These are phyloP conservation scores for Embidobia sp. DNA, from an alignment of 2,888 invertebrate genomes.

Conservation along the genomic window DNA sequence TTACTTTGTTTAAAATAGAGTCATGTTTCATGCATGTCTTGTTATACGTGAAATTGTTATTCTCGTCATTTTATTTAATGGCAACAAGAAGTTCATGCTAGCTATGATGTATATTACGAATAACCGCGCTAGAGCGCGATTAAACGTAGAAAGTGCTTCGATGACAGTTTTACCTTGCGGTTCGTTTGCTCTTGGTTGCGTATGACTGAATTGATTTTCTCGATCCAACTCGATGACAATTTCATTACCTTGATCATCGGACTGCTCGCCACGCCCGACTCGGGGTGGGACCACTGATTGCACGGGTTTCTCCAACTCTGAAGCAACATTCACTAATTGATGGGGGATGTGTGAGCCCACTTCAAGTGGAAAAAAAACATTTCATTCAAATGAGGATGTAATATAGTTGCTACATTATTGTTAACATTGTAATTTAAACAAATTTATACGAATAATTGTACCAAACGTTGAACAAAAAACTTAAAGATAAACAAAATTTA, in stretches of 20 bases:
- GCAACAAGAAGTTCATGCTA: slow-evolving; percentile 40
- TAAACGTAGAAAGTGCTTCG: slow-evolving; percentile 34
- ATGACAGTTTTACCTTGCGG: slow-evolving; percentile 79
- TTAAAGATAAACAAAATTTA: too few relatives aligned
- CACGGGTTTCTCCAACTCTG: slow-evolving; percentile 80
- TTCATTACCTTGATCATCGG: slow-evolving; percentile 85
- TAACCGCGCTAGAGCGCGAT: slow-evolving; percentile 18
- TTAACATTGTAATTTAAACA: too few relatives aligned
- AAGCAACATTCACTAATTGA: slow-evolving; percentile 78
- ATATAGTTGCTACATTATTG: slow-evolving; percentile 20
- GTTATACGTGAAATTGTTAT: neutral
- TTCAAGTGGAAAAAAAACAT: slow-evolving; percentile 34
- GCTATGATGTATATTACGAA: too few relatives aligned
- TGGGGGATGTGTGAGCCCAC: slow-evolving; percentile 60
- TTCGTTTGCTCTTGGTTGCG: slow-evolving; percentile 82
- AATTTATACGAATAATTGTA: too few relatives aligned
- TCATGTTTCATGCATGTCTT: slow-evolving; percentile 28
- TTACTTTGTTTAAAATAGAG: slow-evolving; percentile 10
- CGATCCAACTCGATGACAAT: slow-evolving; percentile 86
- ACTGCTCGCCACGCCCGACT: slow-evolving; percentile 83
- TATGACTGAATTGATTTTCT: slow-evolving; percentile 85
- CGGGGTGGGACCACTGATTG: slow-evolving; percentile 80
- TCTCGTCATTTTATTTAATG: slow-evolving; percentile 10
- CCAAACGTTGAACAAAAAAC: too few relatives aligned
- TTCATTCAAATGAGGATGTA: slow-evolving; percentile 40